Evolutionary conservation across 1,140 invertebrate genomes (phyloP), one percentile per base, ranked within the genome.

Genomic region (Pseudachorutes palmiensis): DNA sequence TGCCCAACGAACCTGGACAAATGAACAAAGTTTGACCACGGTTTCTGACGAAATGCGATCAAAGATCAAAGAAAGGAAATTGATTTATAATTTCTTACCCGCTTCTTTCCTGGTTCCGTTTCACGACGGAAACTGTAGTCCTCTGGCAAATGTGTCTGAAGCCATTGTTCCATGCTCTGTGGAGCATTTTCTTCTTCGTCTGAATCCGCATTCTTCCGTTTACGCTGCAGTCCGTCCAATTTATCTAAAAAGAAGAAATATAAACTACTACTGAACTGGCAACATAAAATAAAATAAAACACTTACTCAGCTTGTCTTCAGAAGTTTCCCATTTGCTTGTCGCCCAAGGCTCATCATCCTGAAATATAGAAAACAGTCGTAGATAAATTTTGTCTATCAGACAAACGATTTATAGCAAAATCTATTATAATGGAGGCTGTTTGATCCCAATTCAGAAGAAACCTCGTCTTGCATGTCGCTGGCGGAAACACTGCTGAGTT

Each of bases 1-100:
- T n/a, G 94, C 94, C 94, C 94, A 97, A 66, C 93, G 86, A 69
- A 97, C 93, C 93, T 96, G 77, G 70, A 79, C 77, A 70, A 66
- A 64, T 26, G 62, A 30, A 59, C 63, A 22, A 28, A 29, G 24
- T 31, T 65, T 62, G 19, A 60, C 2, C 3, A 62, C 14, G 26
- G 19, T n/a, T 30, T 59, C 30, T 57, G 22, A n/a, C 16, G 12
- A n/a, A 65, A n/a, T 26, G 5, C 19, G 22, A 41, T n/a, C 16
- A 63, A 57, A n/a, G 24, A 30, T 16, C 26, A 62, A 61, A 1
- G 9, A 22, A 62, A 26, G 16, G 51, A 57, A 29, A 41, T 28
- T 26, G 32, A 32, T 26, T 36, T 48, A 36, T 12, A 29, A 61
- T 3, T 31, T 75, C 76, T 74, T 75, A 95, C 92, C 79, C 90